phyloP scores from a whole-genome alignment of 2,888 invertebrate species.

The Cheilosia scutellata region DNA sequence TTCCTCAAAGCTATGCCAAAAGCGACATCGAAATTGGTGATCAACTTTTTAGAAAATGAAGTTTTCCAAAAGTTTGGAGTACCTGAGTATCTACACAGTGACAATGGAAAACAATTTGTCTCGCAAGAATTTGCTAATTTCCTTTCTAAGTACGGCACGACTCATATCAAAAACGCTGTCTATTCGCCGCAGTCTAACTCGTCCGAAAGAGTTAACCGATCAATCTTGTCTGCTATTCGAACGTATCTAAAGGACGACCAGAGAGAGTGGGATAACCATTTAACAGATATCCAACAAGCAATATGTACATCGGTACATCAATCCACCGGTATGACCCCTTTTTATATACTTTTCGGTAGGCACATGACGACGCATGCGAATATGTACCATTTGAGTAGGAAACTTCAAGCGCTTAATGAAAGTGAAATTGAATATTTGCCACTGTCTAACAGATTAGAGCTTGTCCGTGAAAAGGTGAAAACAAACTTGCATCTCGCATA shows the following conservation, averaged over 20 bases:
- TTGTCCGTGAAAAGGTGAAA: background rate
- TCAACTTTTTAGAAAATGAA: slow-evolving; percentile 44
- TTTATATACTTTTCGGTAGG: slow-evolving; percentile 1
- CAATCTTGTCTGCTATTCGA: slow-evolving; percentile 78
- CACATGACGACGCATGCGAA: no score
- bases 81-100: slow-evolving; percentile 71
- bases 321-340: slow-evolving; percentile 6
- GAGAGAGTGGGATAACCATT: slow-evolving; percentile 7
- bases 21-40: slow-evolving; percentile 3
- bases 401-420: no score
- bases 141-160: slow-evolving; percentile 45
- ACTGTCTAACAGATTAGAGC: no score
- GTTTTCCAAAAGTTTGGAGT: slow-evolving; percentile 66
- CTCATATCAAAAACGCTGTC: slow-evolving; percentile 67
- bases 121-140: slow-evolving; percentile 50
- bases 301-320: slow-evolving; percentile 25
- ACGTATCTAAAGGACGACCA: slow-evolving; percentile 13
- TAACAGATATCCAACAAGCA: slow-evolving; percentile 16
- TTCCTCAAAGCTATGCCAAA: slow-evolving; percentile 35
- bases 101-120: slow-evolving; percentile 77
- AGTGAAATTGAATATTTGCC: no score
- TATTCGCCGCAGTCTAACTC: slow-evolving; percentile 80
- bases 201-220: slow-evolving; percentile 78
- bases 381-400: background rate
- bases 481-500: background rate